Conservation (phyloP, 2,888 invertebrate species). For the Chloroclystis v-ata region DNA sequence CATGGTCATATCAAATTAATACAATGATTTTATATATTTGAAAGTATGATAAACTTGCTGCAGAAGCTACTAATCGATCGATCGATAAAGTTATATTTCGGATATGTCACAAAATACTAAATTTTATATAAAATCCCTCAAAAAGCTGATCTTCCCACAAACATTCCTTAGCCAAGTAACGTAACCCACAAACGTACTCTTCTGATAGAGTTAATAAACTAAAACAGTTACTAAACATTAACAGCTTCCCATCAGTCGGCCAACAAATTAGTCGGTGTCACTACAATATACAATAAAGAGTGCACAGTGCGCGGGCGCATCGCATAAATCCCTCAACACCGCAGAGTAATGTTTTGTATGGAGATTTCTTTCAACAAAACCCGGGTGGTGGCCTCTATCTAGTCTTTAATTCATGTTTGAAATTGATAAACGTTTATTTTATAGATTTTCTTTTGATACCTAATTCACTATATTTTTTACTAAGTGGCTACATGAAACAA, state of each 20-base stretch:
- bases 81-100: no score
- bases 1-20: no score
- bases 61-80: no score
- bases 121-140: no score
- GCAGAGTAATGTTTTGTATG: conserved; percentile 76
- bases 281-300: conserved; percentile 75
- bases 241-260: conserved; percentile 73
- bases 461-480: no score
- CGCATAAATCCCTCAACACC: conserved; percentile 76
- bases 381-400: conserved; percentile 70
- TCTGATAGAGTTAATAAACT: conserved; percentile 51
- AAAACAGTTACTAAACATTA: conserved; percentile 55
- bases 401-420: conserved; percentile 70
- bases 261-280: conserved; percentile 77
- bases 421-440: conserved; percentile 61
- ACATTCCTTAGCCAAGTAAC: no score
- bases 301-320: conserved; percentile 57
- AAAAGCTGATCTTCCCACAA: no score
- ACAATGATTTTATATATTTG: no score
- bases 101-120: no score
- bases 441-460: conserved; percentile 15
- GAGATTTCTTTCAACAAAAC: conserved; percentile 76
- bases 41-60: no score
- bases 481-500: no score
- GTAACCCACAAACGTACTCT: no score